Conservation (phyloP, 2,113 vertebrate species). For the Orcinus orca region DNA sequence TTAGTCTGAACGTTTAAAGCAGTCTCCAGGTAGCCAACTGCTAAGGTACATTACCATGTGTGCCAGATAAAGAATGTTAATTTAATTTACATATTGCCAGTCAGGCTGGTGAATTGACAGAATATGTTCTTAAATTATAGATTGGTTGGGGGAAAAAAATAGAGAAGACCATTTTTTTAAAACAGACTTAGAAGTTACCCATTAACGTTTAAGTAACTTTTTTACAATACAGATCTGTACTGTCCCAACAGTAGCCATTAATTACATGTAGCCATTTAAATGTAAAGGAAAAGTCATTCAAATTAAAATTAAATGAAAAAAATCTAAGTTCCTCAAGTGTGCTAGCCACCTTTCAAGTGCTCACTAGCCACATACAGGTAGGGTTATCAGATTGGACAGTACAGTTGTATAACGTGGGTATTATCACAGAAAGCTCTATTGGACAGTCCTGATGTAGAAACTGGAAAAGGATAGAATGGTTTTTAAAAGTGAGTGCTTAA, state of each 20-base stretch:
- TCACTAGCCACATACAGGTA: background rate
- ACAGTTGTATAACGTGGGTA: fast-evolving
- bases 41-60: background rate
- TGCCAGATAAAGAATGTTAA: background rate
- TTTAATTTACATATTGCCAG: background rate
- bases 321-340: background rate
- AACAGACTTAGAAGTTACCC: background rate
- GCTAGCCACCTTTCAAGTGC: background rate
- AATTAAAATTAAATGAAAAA: background rate
- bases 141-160: background rate
- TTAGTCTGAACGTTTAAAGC: background rate
- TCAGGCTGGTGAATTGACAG: background rate
- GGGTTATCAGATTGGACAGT: background rate
- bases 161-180: background rate
- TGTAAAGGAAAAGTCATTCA: background rate
- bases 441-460: background rate
- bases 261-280: background rate
- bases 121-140: background rate
- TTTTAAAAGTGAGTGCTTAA: background rate
- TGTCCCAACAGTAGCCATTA: background rate
- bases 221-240: background rate
- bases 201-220: background rate
- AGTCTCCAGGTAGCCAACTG: background rate
- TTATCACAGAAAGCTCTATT: background rate
- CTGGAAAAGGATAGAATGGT: background rate